These are phyloP conservation scores for Megalonaias nervosa DNA, from an alignment of 1,140 invertebrate genomes.

Conservation along the genomic window DNA sequence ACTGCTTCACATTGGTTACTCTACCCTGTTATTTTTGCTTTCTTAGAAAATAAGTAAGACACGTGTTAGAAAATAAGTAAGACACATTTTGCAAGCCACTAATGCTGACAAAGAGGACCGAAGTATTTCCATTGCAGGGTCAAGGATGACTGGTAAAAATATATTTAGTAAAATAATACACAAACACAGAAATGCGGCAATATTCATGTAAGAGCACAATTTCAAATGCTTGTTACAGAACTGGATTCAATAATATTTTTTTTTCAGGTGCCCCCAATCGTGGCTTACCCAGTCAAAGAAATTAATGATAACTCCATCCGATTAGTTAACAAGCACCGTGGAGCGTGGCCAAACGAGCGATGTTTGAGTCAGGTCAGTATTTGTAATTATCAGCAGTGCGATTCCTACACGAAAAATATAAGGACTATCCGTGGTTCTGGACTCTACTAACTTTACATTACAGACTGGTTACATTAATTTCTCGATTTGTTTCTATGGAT, in stretches of 20 bases:
- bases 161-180: not conserved
- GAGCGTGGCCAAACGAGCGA: constrained; percentile 37
- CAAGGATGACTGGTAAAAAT: not conserved
- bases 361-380: constrained; percentile 45
- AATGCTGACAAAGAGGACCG: not conserved
- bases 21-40: too few species aligned
- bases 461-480: too few species aligned
- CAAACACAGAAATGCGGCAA: not conserved
- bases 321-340: constrained; percentile 43
- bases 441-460: too few species aligned
- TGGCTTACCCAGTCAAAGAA: constrained; percentile 42
- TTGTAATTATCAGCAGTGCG: not conserved
- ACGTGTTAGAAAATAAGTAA: not conserved
- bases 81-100: not conserved
- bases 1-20: too few species aligned
- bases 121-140: not conserved
- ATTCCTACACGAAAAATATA: not conserved
- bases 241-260: not conserved
- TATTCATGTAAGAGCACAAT: not conserved
- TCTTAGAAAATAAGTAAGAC: too few species aligned
- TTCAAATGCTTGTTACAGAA: not conserved
- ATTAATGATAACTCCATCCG: constrained; percentile 50
- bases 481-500: too few species aligned
- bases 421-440: too few species aligned
- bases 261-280: constrained; percentile 57